Base-by-base conservation (phyloP, 2,113 vertebrate species). In the Illadopsis cleaveri region DNA sequence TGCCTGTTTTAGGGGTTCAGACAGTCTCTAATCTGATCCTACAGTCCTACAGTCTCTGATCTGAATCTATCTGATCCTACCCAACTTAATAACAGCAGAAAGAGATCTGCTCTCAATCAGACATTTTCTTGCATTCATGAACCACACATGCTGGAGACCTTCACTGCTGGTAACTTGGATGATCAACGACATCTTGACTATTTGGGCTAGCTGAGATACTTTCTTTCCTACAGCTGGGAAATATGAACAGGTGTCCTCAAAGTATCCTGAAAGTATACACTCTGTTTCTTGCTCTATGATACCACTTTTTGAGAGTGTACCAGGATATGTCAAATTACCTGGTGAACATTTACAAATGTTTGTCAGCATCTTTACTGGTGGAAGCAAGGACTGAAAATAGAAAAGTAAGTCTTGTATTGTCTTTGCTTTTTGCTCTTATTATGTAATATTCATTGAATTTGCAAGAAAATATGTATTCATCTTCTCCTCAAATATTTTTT, bases 301-400 rank as follows among this genome's bases (percentile, higher is more conserved):
- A 61, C 3, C 9, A 73, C 10, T 73, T 68, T 68, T 15, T 48
- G 14, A 86, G 18, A 7, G 35, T 89, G 13, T 72, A 35, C n/a
- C 51, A 73, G 12, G 40, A 25, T 30, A 44, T 2, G 5, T 62
- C 38, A 75, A 82, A 82, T 33, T 31, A 64, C 21, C 33, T 28
- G 25, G 15, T 30, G 35, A 87, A 58, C 64, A 72, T 48, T 69
- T 56, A 8, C 1, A 56, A 57, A 70, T 6, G 19, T 75, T 86
- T 82, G 10, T 69, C 48, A 56, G 31, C 40, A 50, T 51, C 37
- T 56, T 79, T 37, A 82, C 31, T 77, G 48, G 25, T 65, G 5
- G 62, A 80, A 82, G 21, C 19, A 95, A 80, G 53, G 25, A 80
- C 22, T 35, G 57, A 85, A 90, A 92, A 71, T 24, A 47, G n/a